These are phyloP conservation scores for Menidia beryllina DNA, from an alignment of 2,113 vertebrate genomes.

Conservation along the genomic window DNA sequence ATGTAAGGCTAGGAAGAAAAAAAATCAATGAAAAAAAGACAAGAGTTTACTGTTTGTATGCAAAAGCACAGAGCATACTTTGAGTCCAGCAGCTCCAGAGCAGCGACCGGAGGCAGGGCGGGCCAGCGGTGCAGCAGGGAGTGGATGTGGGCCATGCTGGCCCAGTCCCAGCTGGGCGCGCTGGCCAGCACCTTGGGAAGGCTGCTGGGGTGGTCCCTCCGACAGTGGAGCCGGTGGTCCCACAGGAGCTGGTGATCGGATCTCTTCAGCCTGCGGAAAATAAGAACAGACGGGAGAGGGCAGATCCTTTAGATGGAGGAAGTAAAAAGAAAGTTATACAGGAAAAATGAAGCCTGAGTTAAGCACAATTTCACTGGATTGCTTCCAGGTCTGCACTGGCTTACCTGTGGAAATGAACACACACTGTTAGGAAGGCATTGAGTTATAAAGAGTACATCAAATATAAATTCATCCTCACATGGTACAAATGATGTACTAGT, in stretches of 20 bases:
- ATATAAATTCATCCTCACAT: background rate
- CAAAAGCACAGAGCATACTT: conserved; percentile 63
- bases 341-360: too few relatives aligned
- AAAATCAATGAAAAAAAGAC: background rate
- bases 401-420: background rate
- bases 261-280: conserved; percentile 85
- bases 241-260: conserved; percentile 92
- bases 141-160: conserved; percentile 91
- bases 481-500: background rate
- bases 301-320: too few relatives aligned
- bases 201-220: conserved; percentile 81
- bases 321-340: too few relatives aligned
- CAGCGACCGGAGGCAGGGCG: conserved; percentile 87
- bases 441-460: too few relatives aligned
- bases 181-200: conserved; percentile 93
- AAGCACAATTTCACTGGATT: background rate
- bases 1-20: background rate
- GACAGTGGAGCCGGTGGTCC: conserved; percentile 91
- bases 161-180: conserved; percentile 94
- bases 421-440: background rate
- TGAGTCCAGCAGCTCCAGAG: conserved; percentile 93
- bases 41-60: background rate
- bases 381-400: background rate
- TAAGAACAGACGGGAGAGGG: background rate
- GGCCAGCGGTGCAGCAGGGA: conserved; percentile 90